Conservation (phyloP, 2,888 invertebrate genomes). For the Arge pagana region DNA sequence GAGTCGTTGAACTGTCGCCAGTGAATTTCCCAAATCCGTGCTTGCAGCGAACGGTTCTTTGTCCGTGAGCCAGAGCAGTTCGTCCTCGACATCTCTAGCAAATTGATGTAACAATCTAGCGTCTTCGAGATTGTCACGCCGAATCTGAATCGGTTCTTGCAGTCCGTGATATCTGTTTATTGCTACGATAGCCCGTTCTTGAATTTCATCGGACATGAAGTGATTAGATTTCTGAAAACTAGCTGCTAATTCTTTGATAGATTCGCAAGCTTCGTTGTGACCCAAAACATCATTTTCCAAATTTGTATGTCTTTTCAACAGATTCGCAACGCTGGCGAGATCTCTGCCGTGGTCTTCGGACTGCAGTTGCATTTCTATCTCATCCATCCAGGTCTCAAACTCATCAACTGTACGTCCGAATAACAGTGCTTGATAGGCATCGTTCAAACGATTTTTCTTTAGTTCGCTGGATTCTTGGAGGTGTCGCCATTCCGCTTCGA, state of each 20-base stretch:
- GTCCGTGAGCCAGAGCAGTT: conserved; percentile 86
- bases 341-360: conserved; percentile 86
- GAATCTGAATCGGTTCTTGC: conserved; percentile 88
- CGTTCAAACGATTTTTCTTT: conserved; percentile 83
- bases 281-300: conserved; percentile 86
- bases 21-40: conserved; percentile 68
- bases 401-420: conserved; percentile 91
- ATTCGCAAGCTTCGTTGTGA: conserved; percentile 81
- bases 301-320: conserved; percentile 78
- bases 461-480: conserved; percentile 80
- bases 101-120: conserved; percentile 87
- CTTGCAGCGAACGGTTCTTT: conserved; percentile 74
- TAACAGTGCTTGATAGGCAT: conserved; percentile 88
- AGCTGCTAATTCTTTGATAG: conserved; percentile 77
- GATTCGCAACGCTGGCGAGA: conserved; percentile 80
- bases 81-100: conserved; percentile 90
- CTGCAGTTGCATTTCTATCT: conserved; percentile 76
- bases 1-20: conserved; percentile 82
- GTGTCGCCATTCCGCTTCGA: conserved; percentile 87
- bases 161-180: conserved; percentile 79
- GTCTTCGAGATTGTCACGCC: conserved; percentile 90
- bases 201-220: conserved; percentile 88
- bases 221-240: conserved; percentile 80
- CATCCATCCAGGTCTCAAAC: conserved; percentile 92
- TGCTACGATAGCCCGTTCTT: conserved; percentile 70